These are phyloP conservation scores for Lacerta viridis DNA, from an alignment of 2,797 vertebrate species.

Conservation along the genomic window DNA sequence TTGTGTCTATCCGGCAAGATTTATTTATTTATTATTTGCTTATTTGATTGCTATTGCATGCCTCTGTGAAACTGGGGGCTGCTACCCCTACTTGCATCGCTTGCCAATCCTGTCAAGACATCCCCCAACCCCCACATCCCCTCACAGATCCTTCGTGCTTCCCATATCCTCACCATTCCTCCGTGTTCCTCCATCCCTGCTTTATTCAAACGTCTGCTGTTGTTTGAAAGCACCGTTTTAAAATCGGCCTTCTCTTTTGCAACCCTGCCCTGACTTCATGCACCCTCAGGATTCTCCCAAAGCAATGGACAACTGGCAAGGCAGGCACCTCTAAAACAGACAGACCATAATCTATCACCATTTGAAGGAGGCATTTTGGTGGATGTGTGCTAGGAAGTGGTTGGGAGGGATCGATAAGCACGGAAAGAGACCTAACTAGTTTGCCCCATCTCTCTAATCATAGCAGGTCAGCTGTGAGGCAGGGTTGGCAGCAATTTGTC, in stretches of 20 bases:
- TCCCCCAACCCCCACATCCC: too few species aligned
- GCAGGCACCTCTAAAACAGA: constrained; percentile 70
- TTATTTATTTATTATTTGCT: too few species aligned
- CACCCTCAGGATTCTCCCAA: constrained; percentile 17
- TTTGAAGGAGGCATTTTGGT: constrained; percentile 72
- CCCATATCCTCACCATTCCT: too few species aligned
- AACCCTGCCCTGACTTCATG: not conserved
- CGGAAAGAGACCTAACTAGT: constrained; percentile 74
- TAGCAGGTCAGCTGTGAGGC: constrained; percentile 70
- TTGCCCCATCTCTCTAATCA: constrained; percentile 76
- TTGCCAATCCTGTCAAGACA: too few species aligned
- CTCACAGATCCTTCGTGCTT: too few species aligned
- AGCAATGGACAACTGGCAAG: constrained; percentile 50
- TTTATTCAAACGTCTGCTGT: too few species aligned
- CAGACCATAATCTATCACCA: constrained; percentile 65
- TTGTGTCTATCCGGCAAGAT: too few species aligned
- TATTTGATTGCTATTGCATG: too few species aligned
- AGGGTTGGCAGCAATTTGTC: constrained; percentile 75
- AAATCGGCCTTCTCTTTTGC: not conserved
- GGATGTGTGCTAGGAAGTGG: constrained; percentile 69
- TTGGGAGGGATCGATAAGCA: constrained; percentile 76
- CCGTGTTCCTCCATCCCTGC: too few species aligned
- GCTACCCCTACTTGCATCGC: too few species aligned
- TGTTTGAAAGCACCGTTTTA: too few species aligned
- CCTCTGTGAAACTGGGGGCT: too few species aligned